Base-by-base conservation (phyloP, 2,113 vertebrate species). In the Struthio camelus region DNA sequence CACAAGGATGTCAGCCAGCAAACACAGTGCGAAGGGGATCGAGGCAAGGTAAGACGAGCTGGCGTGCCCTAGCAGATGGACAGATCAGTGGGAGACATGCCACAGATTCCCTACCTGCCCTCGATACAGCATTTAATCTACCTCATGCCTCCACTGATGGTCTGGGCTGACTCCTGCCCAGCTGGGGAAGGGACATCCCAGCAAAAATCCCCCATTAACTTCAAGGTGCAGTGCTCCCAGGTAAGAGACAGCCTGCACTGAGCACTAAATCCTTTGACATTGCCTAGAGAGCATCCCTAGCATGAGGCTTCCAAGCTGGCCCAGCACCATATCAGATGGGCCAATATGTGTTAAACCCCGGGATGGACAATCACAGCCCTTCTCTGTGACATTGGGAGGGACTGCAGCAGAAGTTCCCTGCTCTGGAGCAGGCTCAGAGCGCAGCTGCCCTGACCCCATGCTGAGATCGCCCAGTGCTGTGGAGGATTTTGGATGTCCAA, bases 1-100 rank as follows among this genome's bases (percentile, higher is more conserved):
- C 1, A 1, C 2, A 2, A 61, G 42, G 66, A 30, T 61, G 27
- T 7, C 0, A 0, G 53, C 4, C 17, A 2, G 79, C 40, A 9
- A 36, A 14, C 56, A n/a, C 18, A 14, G 72, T 27, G 3, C 0
- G 5, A 46, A 25, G 58, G n/a, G 64, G 70, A 20, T 0, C n/a
- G 48, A 48, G 64, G 76, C 56, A 38, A 62, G 51, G 18, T 3
- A 40, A 79, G 71, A 25, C 36, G 62, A 48, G 30, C 32, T 2
- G 0, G 64, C 5, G 3, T 53, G 80, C 14, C 56, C 80, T 25
- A 71, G 66, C 50, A 67, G 77, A n/a, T 6, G 81, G 72, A n/a
- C 64, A 44, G 10, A 3, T 0, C 2, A 1, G 67, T 5, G 9
- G 64, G 53, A 46, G 46, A 62, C 3, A 22, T 8, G 77, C 48